These are phyloP conservation scores for Hybognathus amarus DNA, from an alignment of 2,797 vertebrate species.

Conservation along the genomic window DNA sequence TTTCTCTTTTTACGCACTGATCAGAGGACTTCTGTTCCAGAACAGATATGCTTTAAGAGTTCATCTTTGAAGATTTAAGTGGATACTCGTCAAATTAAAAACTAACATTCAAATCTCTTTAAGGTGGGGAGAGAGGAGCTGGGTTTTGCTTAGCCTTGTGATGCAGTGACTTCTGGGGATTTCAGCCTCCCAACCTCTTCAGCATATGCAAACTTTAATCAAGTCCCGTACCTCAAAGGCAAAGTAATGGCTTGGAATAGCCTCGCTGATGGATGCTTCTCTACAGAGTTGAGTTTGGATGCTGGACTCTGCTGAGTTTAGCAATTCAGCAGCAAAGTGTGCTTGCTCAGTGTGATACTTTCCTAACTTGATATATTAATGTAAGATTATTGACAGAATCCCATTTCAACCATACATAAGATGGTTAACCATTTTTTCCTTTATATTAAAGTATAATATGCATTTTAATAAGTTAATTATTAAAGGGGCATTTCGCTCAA, in stretches of 20 bases:
- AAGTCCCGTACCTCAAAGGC: conserved; percentile 64
- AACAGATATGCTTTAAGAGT: conserved; percentile 75
- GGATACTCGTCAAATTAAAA: conserved; percentile 77
- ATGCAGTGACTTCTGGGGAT: conserved; percentile 63
- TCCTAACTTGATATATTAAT: not conserved
- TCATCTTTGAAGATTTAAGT: conserved; percentile 81
- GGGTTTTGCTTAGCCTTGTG: conserved; percentile 60
- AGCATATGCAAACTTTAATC: conserved; percentile 60
- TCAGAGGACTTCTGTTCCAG: conserved; percentile 75
- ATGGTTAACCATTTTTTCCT: too few relatives aligned
- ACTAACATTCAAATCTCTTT: conserved; percentile 78
- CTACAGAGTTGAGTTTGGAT: not conserved
- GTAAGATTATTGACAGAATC: not conserved
- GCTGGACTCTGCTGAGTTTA: conserved; percentile 23
- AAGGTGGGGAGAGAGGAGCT: conserved; percentile 68
- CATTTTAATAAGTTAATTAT: not conserved
- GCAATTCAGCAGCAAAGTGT: not conserved
- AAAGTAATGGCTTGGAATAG: conserved; percentile 42
- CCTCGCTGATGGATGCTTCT: conserved; percentile 37
- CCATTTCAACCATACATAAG: not conserved
- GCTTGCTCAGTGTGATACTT: not conserved
- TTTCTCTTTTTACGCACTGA: conserved; percentile 64
- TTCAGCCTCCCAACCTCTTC: conserved; percentile 60
- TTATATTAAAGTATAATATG: not conserved
- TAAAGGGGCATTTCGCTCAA: not conserved